These are phyloP conservation scores for Ennomos erosarius DNA, from an alignment of 2,888 invertebrate genomes.

Conservation along the genomic window DNA sequence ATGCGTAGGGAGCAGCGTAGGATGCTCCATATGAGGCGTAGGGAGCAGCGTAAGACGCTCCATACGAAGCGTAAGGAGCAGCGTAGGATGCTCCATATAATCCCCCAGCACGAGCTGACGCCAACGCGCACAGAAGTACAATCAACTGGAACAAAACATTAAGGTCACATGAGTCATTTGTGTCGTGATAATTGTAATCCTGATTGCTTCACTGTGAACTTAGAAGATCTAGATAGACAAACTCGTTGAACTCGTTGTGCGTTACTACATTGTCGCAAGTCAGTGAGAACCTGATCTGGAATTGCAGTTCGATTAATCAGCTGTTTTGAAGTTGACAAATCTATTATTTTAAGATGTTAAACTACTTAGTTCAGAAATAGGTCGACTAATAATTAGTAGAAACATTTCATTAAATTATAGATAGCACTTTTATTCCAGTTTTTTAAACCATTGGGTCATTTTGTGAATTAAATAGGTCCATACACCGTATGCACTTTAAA, in stretches of 20 bases:
- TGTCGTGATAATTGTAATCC: slow-evolving; percentile 11
- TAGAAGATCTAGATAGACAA: slow-evolving; percentile 28
- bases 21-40: slow-evolving; percentile 55
- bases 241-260: slow-evolving; percentile 23
- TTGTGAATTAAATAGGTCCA: background rate
- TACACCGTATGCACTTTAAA: slow-evolving; percentile 2
- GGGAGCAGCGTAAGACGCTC: slow-evolving; percentile 74
- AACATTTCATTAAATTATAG: no score
- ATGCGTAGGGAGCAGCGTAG: slow-evolving; percentile 50
- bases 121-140: slow-evolving; percentile 83
- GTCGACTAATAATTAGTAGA: no score
- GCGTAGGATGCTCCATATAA: slow-evolving; percentile 60
- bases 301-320: slow-evolving; percentile 10
- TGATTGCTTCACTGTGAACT: slow-evolving; percentile 25
- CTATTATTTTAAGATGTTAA: background rate
- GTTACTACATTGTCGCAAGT: slow-evolving; percentile 21
- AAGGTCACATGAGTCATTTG: slow-evolving; percentile 29
- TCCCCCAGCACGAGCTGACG: slow-evolving; percentile 84
- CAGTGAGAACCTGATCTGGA: slow-evolving; percentile 16
- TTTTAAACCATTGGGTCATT: no score
- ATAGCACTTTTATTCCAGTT: no score
- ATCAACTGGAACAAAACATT: slow-evolving; percentile 70
- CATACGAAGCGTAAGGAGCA: slow-evolving; percentile 43
- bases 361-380: no score
- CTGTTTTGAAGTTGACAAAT: slow-evolving; percentile 1